Evolutionary conservation across 2,888 invertebrate genomes (phyloP).

Genomic region (Sycophila texana): DNA sequence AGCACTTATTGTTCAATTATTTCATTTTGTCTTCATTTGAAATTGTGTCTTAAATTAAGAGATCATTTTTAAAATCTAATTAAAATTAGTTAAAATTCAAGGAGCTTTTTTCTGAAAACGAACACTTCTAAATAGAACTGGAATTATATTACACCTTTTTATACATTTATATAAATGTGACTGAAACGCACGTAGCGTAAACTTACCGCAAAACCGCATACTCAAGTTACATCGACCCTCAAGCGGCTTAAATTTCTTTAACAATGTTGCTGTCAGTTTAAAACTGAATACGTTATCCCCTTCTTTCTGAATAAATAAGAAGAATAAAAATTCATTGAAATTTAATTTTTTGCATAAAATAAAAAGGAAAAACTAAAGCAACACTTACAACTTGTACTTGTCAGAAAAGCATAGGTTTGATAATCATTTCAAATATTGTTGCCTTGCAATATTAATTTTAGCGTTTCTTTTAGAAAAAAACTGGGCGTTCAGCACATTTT

Average conservation of each 20-base stretch:
- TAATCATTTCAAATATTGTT: too few relatives aligned
- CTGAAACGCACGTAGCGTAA: neutral
- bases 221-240: slow-evolving; percentile 30
- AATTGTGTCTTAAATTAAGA: neutral
- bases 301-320: too few relatives aligned
- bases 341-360: too few relatives aligned
- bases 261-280: slow-evolving; percentile 32
- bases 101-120: neutral
- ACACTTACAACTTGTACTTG: too few relatives aligned
- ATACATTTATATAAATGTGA: neutral
- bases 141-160: slow-evolving; percentile 6
- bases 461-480: too few relatives aligned
- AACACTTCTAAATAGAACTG: slow-evolving; percentile 10
- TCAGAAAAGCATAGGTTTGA: too few relatives aligned
- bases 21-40: too few relatives aligned
- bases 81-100: neutral
- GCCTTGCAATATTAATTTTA: too few relatives aligned
- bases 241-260: slow-evolving; percentile 30
- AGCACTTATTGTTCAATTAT: too few relatives aligned
- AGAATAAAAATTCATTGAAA: too few relatives aligned
- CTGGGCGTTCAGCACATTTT: too few relatives aligned
- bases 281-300: neutral
- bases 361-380: too few relatives aligned
- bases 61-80: neutral
- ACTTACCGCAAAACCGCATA: slow-evolving; percentile 22